phyloP scores from a whole-genome alignment of 2,888 invertebrate genomes.

The Eilema depressum region DNA sequence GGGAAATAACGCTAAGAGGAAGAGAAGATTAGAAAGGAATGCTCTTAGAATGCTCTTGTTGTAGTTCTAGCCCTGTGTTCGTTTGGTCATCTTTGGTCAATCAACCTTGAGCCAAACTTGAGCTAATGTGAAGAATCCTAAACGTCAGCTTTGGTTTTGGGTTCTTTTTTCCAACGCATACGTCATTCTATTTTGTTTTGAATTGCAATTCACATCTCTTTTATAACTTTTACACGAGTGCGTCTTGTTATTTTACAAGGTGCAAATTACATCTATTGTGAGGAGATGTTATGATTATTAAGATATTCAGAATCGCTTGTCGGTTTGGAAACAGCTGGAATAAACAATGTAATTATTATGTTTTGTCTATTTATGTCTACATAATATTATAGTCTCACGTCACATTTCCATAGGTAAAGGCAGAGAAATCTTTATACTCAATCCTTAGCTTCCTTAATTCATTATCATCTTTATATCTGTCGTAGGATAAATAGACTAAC shows the following conservation, averaged over 20 bases:
- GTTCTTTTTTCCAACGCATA: not conserved
- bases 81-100: no score
- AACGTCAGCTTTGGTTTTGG: not conserved
- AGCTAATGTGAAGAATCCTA: not conserved
- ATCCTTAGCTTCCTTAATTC: no score
- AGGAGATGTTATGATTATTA: not conserved
- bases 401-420: not conserved
- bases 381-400: not conserved
- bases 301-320: conserved; percentile 4
- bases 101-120: not conserved
- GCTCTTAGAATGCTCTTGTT: no score
- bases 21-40: no score
- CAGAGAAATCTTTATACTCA: not conserved
- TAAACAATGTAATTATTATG: conserved; percentile 2
- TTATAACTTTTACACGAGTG: not conserved
- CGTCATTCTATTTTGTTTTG: not conserved
- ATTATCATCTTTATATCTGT: no score
- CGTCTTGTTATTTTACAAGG: not conserved
- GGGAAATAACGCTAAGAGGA: no score
- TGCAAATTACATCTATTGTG: not conserved
- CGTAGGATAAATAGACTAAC: no score
- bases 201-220: not conserved
- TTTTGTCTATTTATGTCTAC: not conserved
- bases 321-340: not conserved
- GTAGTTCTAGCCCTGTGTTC: no score